A percentile compares a stretch with the other conserved stretches of the same genome.
These are phyloP conservation scores for Lucifuga dentata DNA, from an alignment of 2,113 vertebrate genomes.

Conservation along the genomic window DNA sequence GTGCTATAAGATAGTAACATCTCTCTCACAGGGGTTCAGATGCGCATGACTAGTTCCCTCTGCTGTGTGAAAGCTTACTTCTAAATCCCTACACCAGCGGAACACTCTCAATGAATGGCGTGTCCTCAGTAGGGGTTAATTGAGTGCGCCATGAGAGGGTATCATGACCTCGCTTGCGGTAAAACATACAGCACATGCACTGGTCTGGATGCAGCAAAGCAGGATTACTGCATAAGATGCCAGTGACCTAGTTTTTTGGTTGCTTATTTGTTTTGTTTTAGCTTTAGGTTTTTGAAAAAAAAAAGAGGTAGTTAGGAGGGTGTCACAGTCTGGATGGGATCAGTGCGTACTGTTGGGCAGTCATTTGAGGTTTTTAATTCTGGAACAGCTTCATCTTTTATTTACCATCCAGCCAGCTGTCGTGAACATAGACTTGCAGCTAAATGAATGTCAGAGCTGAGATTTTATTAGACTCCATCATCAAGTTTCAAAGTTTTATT, in stretches of 20 bases:
- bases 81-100: conserved; percentile 63
- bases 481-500: too few species aligned
- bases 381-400: conserved; percentile 82
- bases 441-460: conserved; percentile 42
- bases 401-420: conserved; percentile 73
- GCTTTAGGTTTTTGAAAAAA: conserved; percentile 60
- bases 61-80: conserved; percentile 51
- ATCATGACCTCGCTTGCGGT: conserved; percentile 78
- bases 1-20: conserved; percentile 35
- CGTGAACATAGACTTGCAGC: conserved; percentile 50
- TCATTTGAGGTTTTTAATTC: conserved; percentile 78
- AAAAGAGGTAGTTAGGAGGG: conserved; percentile 57
- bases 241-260: conserved; percentile 80
- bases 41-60: conserved; percentile 42
- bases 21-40: conserved; percentile 60
- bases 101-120: conserved; percentile 47
- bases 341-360: conserved; percentile 65
- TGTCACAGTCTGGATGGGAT: conserved; percentile 68
- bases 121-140: conserved; percentile 80
- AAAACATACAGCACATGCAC: conserved; percentile 79
- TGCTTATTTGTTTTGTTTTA: conserved; percentile 67
- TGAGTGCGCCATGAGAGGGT: conserved; percentile 71
- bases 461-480: too few species aligned
- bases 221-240: conserved; percentile 85
- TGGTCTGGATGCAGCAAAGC: conserved; percentile 76